Evolutionary conservation across 2,888 invertebrate species (phyloP), one percentile per base, ranked within the genome.

Genomic region (Eledona agricola): DNA sequence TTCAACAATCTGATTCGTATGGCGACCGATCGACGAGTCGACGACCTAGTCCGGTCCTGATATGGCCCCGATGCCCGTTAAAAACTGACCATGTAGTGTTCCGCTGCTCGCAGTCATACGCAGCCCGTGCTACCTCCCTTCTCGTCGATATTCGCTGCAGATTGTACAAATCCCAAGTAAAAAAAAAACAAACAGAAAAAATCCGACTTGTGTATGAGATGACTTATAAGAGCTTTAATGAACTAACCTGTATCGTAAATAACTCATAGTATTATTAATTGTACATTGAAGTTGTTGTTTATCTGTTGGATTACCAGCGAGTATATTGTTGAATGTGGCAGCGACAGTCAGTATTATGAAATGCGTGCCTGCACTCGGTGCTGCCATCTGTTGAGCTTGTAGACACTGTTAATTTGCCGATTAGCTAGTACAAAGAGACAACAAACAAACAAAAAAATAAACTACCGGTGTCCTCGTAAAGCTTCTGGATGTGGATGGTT

Each of bases 1-100:
- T 96, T 96, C 78, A 84, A 85, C 72, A 92, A 88, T 77, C 82
- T 97, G 67, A 78, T 96, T 63, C 85, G 88, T 67, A 80, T 84
- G 59, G 93, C 90, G 69, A 94, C 95, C 53, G 95, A 95, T 74
- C 86, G 91, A 70, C 79, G 89, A 63, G 71, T 70, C 15, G 74
- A 76, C 20, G 76, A 76, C 35, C 68, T 74, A 63, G 61, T 55
- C 49, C 73, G 75, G 46, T 76, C 77, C 57, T 77, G 77, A 77
- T 76, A 73, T 64, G 70, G 64, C 45, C 47, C 61, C 16, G 63
- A 65, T 19, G 29, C 57, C 34, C 57, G 59, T 51, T 66, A 60
- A 62, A 51, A 51, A 52, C 50, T 57, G 67, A 71, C 70, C 70
- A 70, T 66, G 70, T 71, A 69, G 70, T 71, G 71, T 70, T 71